Conservation (phyloP, 2,797 vertebrate genomes). For the Anguilla megastoma region DNA sequence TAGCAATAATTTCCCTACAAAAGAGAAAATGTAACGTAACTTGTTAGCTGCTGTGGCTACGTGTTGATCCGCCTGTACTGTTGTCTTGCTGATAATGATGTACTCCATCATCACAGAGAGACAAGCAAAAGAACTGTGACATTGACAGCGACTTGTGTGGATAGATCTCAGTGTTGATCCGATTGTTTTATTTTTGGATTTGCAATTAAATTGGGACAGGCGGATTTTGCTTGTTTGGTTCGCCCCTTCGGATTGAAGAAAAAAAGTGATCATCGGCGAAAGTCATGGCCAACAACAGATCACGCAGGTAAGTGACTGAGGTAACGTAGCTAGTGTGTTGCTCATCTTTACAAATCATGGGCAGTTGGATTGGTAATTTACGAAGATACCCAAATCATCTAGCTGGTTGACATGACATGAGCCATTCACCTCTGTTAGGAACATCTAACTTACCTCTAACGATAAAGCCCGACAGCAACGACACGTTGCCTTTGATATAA, state of each 20-base stretch:
- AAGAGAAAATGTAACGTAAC: constrained; percentile 23
- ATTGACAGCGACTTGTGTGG: constrained; percentile 59
- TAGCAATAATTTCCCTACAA: neutral
- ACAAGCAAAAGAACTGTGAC: constrained; percentile 39
- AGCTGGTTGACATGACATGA: neutral
- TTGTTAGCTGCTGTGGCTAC: neutral
- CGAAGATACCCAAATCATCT: neutral
- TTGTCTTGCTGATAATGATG: neutral
- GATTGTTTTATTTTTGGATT: constrained; percentile 53
- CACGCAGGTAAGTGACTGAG: constrained; percentile 69
- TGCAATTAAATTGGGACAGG: constrained; percentile 46
- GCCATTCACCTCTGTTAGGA: neutral
- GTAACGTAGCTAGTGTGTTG: neutral
- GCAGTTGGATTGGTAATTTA: neutral
- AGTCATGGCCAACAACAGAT: constrained; percentile 68
- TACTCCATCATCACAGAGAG: neutral
- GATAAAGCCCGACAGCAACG: neutral
- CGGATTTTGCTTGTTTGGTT: constrained; percentile 29
- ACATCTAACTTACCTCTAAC: neutral
- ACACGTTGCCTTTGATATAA: neutral
- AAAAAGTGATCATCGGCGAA: constrained; percentile 8
- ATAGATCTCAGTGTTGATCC: constrained; percentile 50
- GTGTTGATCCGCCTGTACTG: neutral
- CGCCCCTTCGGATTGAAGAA: neutral
- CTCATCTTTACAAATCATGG: neutral